phyloP scores from a whole-genome alignment of 2,797 vertebrate genomes.

The Echeneis naucrates region DNA sequence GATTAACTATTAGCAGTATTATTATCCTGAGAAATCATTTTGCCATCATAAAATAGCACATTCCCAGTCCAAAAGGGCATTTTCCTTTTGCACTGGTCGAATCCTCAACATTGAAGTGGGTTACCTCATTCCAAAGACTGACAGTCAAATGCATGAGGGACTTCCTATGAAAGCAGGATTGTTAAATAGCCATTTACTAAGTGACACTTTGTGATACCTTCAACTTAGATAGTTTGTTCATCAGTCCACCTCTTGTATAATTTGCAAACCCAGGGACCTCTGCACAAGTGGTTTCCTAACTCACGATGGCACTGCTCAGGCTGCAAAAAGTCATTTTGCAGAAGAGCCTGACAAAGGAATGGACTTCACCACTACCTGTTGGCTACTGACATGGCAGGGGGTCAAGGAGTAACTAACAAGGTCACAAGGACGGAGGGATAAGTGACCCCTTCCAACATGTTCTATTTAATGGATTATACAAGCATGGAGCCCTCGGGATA shows the following conservation, averaged over 20 bases:
- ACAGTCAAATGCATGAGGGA: slow-evolving; percentile 7
- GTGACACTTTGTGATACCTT: slow-evolving; percentile 23
- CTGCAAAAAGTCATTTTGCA: slow-evolving; percentile 20
- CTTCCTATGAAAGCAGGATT: background rate
- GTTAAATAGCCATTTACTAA: slow-evolving; percentile 16
- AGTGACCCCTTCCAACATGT: slow-evolving; percentile 49
- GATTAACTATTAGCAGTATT: background rate
- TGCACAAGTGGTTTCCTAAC: slow-evolving; percentile 11
- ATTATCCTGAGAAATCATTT: background rate
- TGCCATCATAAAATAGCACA: background rate
- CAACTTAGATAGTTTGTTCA: slow-evolving; percentile 16
- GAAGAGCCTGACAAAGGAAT: slow-evolving; percentile 22
- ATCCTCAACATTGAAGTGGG: background rate
- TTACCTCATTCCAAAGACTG: slow-evolving; percentile 6
- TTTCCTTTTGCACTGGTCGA: background rate
- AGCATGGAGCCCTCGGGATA: slow-evolving; percentile 17
- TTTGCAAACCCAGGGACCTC: slow-evolving; percentile 11
- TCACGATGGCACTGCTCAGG: slow-evolving; percentile 1
- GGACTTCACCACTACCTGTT: slow-evolving; percentile 36
- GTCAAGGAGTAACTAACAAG: slow-evolving; percentile 52
- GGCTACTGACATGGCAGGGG: slow-evolving; percentile 26
- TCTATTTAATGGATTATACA: slow-evolving; percentile 58
- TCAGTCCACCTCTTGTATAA: background rate
- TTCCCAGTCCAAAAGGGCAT: background rate
- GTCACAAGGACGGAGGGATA: slow-evolving; percentile 37